Evolutionary conservation across 2,113 vertebrate species (phyloP), one percentile per base, ranked within the genome.

Genomic region (Ammodramus savannarum): DNA sequence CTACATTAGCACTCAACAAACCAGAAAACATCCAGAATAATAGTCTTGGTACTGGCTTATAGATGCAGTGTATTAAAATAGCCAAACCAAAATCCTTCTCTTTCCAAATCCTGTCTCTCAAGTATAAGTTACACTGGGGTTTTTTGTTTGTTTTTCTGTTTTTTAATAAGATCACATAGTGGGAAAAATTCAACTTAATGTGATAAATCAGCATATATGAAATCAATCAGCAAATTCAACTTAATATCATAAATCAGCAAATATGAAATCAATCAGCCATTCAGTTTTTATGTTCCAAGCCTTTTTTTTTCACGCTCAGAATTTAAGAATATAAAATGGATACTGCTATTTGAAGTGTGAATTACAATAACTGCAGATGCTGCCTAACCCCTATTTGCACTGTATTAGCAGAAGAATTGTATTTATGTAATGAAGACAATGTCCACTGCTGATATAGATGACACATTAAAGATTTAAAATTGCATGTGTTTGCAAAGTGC

Each of bases 1-100:
- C 85, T 85, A 84, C 90, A 95, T 92, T 96, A 95, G 90, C 81
- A 85, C 51, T 87, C 81, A 94, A 76, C 83, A 96, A 93, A 96
- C 85, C 94, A 96, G 96, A 95, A 96, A 96, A 94, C 79, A 80
- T 89, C 88, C 88, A 82, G 95, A 83, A 96, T 90, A 95, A 96
- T 94, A 78, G 95, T 80, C 78, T 79, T 91, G 68, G 85, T 93
- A 39, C 62, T 65, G 55, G 84, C 75, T 87, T 90, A 92, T 93
- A 90, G 63, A 83, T 85, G 65, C 29, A 58, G 66, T 27, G 46
- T 39, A 44, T 87, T 91, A 94, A 95, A 85, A 84, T 43, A 92
- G 57, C 54, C 82, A 61, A 81, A 65, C 61, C 34, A 61, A 85
- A 94, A 94, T 91, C 81, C 15, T 58, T 41, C 38, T 88, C 43